Percentiles rank a stretch among this genome's conserved stretches.
These are phyloP conservation scores for Alligator sinensis DNA, from an alignment of 2,113 vertebrate genomes.

Conservation along the genomic window DNA sequence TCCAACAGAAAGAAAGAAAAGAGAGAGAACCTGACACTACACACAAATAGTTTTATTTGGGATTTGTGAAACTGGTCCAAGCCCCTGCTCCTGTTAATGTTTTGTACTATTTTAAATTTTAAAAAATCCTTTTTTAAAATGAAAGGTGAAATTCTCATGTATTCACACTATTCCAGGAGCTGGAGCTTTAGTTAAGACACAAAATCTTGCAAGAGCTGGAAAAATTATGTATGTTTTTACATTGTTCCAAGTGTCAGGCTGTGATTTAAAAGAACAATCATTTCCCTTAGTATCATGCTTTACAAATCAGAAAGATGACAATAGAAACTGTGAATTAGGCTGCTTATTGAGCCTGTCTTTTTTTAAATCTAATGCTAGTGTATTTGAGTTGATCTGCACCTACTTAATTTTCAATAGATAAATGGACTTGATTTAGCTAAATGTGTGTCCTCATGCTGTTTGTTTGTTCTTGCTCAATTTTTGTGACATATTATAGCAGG, in stretches of 20 bases:
- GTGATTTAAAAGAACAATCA: neutral
- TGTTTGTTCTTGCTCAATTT: neutral
- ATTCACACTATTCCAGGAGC: neutral
- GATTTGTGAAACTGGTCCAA: no score
- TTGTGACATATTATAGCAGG: neutral
- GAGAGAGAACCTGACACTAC: no score
- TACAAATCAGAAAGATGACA: neutral
- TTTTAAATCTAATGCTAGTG: neutral
- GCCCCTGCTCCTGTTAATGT: no score
- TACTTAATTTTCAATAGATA: neutral
- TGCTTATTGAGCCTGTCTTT: neutral
- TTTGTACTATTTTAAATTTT: neutral
- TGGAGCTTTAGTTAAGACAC: neutral
- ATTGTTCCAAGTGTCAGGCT: neutral
- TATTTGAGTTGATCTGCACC: neutral
- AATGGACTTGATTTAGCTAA: neutral
- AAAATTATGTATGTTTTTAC: neutral
- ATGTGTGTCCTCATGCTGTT: neutral
- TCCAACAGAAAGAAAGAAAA: neutral
- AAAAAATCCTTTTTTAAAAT: neutral
- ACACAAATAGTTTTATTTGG: no score
- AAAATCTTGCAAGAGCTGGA: neutral
- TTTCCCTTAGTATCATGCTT: neutral
- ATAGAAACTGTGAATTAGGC: neutral
- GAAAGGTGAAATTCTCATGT: neutral